phyloP scores from a whole-genome alignment of 1,140 invertebrate species.

The Marisa cornuarietis region DNA sequence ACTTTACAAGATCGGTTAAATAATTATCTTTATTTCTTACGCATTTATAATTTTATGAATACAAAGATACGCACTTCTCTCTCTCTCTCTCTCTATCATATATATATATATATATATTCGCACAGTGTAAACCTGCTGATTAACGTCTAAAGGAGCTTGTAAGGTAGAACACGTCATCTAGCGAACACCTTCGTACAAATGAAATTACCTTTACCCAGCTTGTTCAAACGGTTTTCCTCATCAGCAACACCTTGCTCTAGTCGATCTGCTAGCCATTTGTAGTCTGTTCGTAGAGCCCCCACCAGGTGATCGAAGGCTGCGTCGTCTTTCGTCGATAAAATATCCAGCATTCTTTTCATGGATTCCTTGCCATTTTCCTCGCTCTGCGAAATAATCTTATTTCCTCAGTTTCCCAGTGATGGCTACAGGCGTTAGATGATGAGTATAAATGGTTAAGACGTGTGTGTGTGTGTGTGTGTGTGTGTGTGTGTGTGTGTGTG shows the following conservation, averaged over 20 bases:
- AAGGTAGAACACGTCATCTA: too few species aligned
- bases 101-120: background rate
- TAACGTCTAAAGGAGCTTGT: too few species aligned
- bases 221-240: conserved; percentile 20
- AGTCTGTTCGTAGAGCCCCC: conserved; percentile 30
- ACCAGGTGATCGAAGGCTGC: conserved; percentile 37
- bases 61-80: background rate
- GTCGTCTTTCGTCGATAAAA: conserved; percentile 34
- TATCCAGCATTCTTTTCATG: conserved; percentile 32
- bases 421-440: too few species aligned
- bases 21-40: background rate
- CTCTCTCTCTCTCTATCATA: background rate
- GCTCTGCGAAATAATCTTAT: background rate
- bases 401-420: too few species aligned
- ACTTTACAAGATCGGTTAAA: too few species aligned
- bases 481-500: too few species aligned
- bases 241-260: conserved; percentile 29
- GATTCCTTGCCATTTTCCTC: background rate
- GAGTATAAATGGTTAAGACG: too few species aligned
- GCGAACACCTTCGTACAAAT: background rate
- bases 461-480: too few species aligned
- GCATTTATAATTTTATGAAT: background rate
- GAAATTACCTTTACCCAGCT: conserved; percentile 23
- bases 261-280: conserved; percentile 34
- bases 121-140: too few species aligned